Evolutionary conservation across 1,140 invertebrate species (phyloP).

Genomic region (Goniozus legneri): DNA sequence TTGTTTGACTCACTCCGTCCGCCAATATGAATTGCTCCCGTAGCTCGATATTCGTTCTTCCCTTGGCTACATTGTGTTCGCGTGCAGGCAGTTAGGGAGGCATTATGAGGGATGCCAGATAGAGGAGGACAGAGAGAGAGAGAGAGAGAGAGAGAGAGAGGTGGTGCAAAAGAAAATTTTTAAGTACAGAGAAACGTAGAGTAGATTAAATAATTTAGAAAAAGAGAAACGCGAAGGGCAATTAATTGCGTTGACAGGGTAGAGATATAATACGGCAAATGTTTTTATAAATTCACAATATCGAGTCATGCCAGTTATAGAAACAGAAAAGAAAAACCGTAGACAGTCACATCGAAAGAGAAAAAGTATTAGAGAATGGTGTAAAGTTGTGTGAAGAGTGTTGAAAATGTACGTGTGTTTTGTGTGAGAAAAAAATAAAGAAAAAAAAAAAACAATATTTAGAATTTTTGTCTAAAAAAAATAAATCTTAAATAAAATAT

Average conservation of each 20-base stretch:
- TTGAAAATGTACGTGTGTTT: slow-evolving; percentile 17
- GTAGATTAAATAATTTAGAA: background rate
- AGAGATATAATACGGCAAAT: no score
- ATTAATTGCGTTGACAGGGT: no score
- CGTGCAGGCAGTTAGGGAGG: slow-evolving; percentile 54
- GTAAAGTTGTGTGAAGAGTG: no score
- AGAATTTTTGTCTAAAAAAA: slow-evolving; percentile 23
- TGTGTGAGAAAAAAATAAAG: slow-evolving; percentile 24
- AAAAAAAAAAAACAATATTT: slow-evolving; percentile 28
- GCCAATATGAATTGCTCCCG: slow-evolving; percentile 98
- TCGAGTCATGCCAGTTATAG: slow-evolving; percentile 14
- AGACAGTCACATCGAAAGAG: slow-evolving; percentile 4
- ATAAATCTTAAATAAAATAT: no score
- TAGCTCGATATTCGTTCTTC: slow-evolving; percentile 98
- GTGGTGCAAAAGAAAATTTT: slow-evolving; percentile 20
- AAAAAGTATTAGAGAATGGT: slow-evolving; percentile 1
- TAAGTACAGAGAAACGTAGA: slow-evolving; percentile 18
- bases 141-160: no score
- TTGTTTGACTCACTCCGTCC: slow-evolving; percentile 94
- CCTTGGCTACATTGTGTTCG: slow-evolving; percentile 81
- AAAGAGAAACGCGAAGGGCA: slow-evolving; percentile 13
- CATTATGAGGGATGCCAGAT: slow-evolving; percentile 37
- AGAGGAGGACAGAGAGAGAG: slow-evolving; percentile 20
- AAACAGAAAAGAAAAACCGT: slow-evolving; percentile 17
- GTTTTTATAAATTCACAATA: slow-evolving; percentile 22